phyloP scores from a whole-genome alignment of 1,140 invertebrate species.

The Mylabris phalerata region DNA sequence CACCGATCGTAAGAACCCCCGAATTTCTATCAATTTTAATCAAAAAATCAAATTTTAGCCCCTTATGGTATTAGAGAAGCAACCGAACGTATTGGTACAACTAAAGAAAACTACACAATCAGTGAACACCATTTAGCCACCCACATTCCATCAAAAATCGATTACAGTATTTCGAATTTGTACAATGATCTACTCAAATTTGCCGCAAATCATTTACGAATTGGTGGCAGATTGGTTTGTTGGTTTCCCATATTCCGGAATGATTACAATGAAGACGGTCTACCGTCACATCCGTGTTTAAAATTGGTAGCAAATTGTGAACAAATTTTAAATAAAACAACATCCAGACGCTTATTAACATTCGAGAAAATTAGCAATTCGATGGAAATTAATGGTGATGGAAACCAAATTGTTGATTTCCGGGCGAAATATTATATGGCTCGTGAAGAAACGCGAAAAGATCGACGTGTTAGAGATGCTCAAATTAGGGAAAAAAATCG shows the following conservation, averaged over 20 bases:
- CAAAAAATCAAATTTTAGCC: slow-evolving; percentile 51
- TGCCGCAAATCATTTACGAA: slow-evolving; percentile 64
- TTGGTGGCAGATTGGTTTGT: slow-evolving; percentile 76
- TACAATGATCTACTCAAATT: slow-evolving; percentile 79
- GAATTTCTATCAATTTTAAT: background rate
- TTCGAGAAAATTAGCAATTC: slow-evolving; percentile 72
- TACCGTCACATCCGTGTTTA: slow-evolving; percentile 77
- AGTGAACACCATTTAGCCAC: slow-evolving; percentile 56
- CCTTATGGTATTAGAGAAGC: slow-evolving; percentile 94
- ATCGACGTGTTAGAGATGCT: slow-evolving; percentile 41
- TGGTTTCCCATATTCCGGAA: slow-evolving; percentile 86
- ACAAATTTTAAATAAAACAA: slow-evolving; percentile 70
- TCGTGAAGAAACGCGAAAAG: slow-evolving; percentile 54
- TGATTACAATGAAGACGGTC: slow-evolving; percentile 63
- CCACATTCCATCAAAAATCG: slow-evolving; percentile 82
- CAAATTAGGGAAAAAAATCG: slow-evolving; percentile 29
- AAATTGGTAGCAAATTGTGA: slow-evolving; percentile 75
- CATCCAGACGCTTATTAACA: slow-evolving; percentile 76
- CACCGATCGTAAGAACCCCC: slow-evolving; percentile 79
- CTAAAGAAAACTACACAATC: slow-evolving; percentile 51
- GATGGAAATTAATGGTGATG: slow-evolving; percentile 16
- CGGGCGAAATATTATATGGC: slow-evolving; percentile 60
- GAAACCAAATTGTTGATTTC: slow-evolving; percentile 43
- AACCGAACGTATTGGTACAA: slow-evolving; percentile 73
- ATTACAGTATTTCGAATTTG: slow-evolving; percentile 74